Percentiles rank a stretch among this genome's conserved stretches.
Conservation (phyloP, 2,888 invertebrate species). For the Capitulum mitella region DNA sequence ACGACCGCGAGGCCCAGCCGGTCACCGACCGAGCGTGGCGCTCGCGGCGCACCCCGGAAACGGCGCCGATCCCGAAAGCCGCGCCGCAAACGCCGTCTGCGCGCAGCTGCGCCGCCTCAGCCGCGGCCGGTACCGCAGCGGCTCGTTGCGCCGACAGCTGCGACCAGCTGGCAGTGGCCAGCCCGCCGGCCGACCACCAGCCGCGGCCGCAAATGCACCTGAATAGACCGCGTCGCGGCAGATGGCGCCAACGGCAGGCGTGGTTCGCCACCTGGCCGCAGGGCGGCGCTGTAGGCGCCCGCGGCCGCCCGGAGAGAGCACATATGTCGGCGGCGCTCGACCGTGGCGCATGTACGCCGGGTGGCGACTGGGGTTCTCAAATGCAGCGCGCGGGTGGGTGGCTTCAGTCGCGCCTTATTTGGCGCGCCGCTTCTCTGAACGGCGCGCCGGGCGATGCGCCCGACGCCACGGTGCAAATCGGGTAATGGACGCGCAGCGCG, state of each 20-base stretch:
- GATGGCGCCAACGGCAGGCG: constrained; percentile 27
- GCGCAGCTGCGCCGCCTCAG: not conserved
- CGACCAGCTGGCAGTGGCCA: not conserved
- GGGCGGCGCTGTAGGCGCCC: constrained; percentile 23
- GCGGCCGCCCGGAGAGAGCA: constrained; percentile 35
- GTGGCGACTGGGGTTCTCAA: not conserved
- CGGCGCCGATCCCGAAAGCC: too few relatives aligned
- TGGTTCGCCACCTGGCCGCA: constrained; percentile 27
- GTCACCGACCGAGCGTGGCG: too few relatives aligned
- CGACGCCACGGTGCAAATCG: too few relatives aligned
- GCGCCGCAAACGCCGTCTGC: not conserved
- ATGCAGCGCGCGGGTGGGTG: not conserved
- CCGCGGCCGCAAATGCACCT: not conserved
- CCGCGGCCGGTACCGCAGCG: not conserved
- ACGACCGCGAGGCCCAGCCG: too few relatives aligned
- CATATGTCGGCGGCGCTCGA: not conserved
- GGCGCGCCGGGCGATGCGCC: not conserved
- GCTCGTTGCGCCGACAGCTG: not conserved
- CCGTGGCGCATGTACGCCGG: not conserved
- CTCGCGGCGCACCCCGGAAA: too few relatives aligned
- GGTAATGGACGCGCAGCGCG: too few relatives aligned
- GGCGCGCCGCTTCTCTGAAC: not conserved
- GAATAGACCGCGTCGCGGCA: constrained; percentile 22
- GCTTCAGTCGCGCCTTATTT: not conserved
- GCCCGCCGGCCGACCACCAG: too few relatives aligned